These are phyloP conservation scores for Hippopotamyrus pictus DNA, from an alignment of 2,797 vertebrate species.

Conservation along the genomic window DNA sequence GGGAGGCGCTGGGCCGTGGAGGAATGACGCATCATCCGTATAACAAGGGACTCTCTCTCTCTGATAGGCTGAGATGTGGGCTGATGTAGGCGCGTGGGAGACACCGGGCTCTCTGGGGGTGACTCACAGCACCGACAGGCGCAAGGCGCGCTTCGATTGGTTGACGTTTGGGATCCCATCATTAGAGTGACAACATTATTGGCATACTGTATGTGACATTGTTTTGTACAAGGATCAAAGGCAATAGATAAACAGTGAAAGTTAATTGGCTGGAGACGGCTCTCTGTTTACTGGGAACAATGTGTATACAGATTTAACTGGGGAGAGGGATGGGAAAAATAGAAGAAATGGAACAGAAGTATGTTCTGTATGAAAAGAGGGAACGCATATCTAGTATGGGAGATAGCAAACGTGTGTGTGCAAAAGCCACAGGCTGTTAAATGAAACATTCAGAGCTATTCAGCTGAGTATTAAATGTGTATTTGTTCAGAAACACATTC, in stretches of 20 bases:
- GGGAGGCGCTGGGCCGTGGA: neutral
- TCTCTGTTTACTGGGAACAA: neutral
- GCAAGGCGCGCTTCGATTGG: neutral
- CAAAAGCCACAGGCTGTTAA: neutral
- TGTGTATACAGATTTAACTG: neutral
- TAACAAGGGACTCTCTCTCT: neutral
- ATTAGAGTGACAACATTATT: neutral
- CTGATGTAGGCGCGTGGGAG: neutral
- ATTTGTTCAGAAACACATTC: neutral
- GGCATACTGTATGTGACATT: neutral
- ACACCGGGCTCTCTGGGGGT: neutral
- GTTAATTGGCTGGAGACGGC: neutral
- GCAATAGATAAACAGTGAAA: neutral
- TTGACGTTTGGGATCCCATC: neutral
- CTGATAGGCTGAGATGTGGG: neutral
- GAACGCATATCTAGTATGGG: neutral
- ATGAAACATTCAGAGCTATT: neutral
- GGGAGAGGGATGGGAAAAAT: neutral
- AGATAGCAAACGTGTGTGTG: neutral
- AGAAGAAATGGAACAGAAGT: neutral
- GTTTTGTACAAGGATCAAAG: neutral
- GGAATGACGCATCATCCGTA: neutral
- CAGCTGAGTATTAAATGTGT: neutral
- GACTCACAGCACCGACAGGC: neutral
- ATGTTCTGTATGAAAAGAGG: neutral